phyloP scores from a whole-genome alignment of 2,888 invertebrate genomes.

The Theretra japonica region DNA sequence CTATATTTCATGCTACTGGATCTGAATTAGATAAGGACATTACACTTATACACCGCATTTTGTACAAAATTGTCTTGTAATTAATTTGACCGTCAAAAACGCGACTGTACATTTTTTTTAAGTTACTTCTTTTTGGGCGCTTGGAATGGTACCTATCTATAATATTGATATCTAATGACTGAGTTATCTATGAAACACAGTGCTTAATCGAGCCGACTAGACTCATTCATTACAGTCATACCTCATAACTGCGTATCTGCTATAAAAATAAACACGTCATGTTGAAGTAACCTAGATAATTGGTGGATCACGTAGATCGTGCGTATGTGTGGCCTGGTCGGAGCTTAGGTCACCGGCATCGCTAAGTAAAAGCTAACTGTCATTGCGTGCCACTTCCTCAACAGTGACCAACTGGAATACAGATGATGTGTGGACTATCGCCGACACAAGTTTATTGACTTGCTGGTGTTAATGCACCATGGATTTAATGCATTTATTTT shows the following conservation, averaged over 20 bases:
- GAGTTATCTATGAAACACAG: no score
- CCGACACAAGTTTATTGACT: conserved; percentile 39
- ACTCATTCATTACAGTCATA: no score
- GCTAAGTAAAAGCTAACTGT: conserved; percentile 63
- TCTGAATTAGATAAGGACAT: no score
- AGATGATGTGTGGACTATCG: conserved; percentile 46
- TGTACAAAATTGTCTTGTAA: no score
- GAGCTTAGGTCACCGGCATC: conserved; percentile 54
- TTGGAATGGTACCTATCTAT: no score
- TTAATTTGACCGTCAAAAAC: no score
- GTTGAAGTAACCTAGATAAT: conserved; percentile 9
- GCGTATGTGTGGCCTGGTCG: not conserved
- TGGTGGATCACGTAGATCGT: not conserved
- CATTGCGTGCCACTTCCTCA: conserved; percentile 55
- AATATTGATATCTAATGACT: no score
- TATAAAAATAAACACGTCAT: conserved; percentile 1
- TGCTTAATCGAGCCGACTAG: no score
- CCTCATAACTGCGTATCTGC: not conserved
- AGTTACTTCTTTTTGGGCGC: no score
- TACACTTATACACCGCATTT: no score
- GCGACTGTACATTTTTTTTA: no score
- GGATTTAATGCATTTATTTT: not conserved
- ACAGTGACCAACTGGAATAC: conserved; percentile 49
- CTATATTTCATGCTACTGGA: no score
- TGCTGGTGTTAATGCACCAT: conserved; percentile 10